Base-by-base conservation (phyloP, 92 coral and sea anemone species). In the Porites rus region DNA sequence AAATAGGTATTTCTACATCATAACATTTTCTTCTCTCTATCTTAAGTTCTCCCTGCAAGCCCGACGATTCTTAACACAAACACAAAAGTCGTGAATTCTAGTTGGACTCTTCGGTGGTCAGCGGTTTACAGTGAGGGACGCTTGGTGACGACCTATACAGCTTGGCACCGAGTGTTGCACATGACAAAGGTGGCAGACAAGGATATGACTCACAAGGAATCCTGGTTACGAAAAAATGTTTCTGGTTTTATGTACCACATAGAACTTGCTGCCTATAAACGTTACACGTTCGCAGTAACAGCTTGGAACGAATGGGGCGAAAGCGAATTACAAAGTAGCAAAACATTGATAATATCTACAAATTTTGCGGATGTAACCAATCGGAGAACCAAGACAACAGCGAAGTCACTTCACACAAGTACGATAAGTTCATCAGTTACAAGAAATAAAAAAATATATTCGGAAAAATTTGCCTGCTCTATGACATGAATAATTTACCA, bases 221-320 rank as follows among this genome's bases (percentile, higher is more conserved):
- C 81, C 18, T 84, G 88, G 88, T 10, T 5, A 22, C 38, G 11
- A 31, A 24, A 84, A 25, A 84, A 84, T 22, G 56, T 74, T 25
- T 74, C 88, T 18, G 74, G 88, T 24, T 10, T 51, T 7, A 54
- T 17, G 64, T 84, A 74, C 54, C 53, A 6, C 67, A 72, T 20
- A 22, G 62, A 83, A 10, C 79, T 83, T 46, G 64, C 69, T 16
- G 80, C 21, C 46, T 59, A 60, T 20, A 21, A 13, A 16, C 46
- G 60, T 61, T 83, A 83, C 87, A 51, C 22, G 80, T 83, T 83
- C 14, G 79, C 62, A 14, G 87, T 83, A 16, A 83, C 87, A 10
- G 87, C 87, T 3, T 83, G 87, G 87, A 83, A 83, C 51, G 60
- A 59, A 50, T 83, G 87, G 87, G 87, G 87, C 8, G 87, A 72